A percentile compares a stretch with the other conserved stretches of the same genome.
Evolutionary conservation across 2,888 invertebrate genomes (phyloP).

Genomic region (Rhagonycha lutea): DNA sequence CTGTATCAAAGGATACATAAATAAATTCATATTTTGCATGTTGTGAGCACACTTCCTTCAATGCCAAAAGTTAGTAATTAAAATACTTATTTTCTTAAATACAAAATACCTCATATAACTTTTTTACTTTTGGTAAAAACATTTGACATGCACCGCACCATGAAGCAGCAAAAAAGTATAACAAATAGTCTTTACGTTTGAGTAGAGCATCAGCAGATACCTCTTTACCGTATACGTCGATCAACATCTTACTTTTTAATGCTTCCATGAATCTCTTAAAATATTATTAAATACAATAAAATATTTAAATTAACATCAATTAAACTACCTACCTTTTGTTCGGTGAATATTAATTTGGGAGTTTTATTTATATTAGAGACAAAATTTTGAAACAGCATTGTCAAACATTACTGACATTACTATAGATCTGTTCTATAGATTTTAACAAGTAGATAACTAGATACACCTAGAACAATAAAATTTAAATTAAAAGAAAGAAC

Average conservation of each 20-base stretch:
- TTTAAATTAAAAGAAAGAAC: no score
- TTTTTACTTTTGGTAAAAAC: conserved; percentile 38
- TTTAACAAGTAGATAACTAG: background rate
- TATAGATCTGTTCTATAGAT: background rate
- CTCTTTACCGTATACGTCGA: conserved; percentile 33
- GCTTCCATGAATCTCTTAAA: conserved; percentile 30
- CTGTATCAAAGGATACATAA: conserved; percentile 38
- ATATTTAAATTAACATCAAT: background rate
- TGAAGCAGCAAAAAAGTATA: conserved; percentile 41
- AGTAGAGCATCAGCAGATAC: conserved; percentile 33
- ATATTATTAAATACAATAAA: background rate
- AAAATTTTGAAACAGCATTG: background rate
- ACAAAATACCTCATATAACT: conserved; percentile 37
- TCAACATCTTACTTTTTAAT: conserved; percentile 30
- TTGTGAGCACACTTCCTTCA: conserved; percentile 33
- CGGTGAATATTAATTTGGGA: background rate
- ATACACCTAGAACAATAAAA: no score
- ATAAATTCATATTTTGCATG: conserved; percentile 37
- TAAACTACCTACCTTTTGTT: background rate
- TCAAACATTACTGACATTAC: background rate
- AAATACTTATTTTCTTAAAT: background rate
- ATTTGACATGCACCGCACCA: conserved; percentile 34
- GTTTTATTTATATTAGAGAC: background rate
- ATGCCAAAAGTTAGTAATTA: background rate
- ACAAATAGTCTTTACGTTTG: conserved; percentile 34